phyloP scores from a whole-genome alignment of 2,888 invertebrate species.

The Hirtodrosophila trivittata region DNA sequence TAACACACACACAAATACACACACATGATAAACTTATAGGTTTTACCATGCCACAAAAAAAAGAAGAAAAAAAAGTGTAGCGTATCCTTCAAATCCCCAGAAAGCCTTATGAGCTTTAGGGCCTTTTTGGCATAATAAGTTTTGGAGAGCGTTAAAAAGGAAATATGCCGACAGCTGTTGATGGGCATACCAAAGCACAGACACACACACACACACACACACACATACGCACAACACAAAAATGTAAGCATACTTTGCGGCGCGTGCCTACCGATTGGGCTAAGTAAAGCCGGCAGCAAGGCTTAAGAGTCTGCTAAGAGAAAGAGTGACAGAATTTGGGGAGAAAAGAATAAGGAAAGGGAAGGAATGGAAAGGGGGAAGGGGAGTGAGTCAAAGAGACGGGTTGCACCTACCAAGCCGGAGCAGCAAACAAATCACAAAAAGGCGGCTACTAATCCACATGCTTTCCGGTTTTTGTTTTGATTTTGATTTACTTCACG shows the following conservation, averaged over 20 bases:
- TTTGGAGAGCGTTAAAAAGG: slow-evolving; percentile 43
- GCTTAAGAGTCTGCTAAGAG: slow-evolving; percentile 47
- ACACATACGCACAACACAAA: slow-evolving; percentile 17
- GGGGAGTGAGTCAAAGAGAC: slow-evolving; percentile 5
- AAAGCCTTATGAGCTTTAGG: slow-evolving; percentile 50
- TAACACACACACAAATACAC: not conserved
- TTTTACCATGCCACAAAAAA: not conserved
- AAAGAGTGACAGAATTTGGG: not conserved
- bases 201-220: slow-evolving; percentile 29
- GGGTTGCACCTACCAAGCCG: slow-evolving; percentile 81
- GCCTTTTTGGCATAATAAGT: slow-evolving; percentile 66
- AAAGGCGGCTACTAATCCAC: slow-evolving; percentile 84
- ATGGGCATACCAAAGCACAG: slow-evolving; percentile 43
- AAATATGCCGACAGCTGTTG: slow-evolving; percentile 72
- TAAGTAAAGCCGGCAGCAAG: slow-evolving; percentile 51
- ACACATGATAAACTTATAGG: slow-evolving; percentile 7
- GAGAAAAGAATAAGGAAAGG: not conserved
- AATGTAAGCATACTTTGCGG: slow-evolving; percentile 54
- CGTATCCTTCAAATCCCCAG: slow-evolving; percentile 32
- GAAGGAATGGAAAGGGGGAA: slow-evolving; percentile 1
- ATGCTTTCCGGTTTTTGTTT: slow-evolving; percentile 81
- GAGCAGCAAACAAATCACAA: slow-evolving; percentile 82
- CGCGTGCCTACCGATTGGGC: slow-evolving; percentile 51
- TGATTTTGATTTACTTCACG: slow-evolving; percentile 57
- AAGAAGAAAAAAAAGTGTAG: not conserved